Evolutionary conservation across 2,797 vertebrate genomes (phyloP).

Genomic region (Enteromius afrohamiltoni): DNA sequence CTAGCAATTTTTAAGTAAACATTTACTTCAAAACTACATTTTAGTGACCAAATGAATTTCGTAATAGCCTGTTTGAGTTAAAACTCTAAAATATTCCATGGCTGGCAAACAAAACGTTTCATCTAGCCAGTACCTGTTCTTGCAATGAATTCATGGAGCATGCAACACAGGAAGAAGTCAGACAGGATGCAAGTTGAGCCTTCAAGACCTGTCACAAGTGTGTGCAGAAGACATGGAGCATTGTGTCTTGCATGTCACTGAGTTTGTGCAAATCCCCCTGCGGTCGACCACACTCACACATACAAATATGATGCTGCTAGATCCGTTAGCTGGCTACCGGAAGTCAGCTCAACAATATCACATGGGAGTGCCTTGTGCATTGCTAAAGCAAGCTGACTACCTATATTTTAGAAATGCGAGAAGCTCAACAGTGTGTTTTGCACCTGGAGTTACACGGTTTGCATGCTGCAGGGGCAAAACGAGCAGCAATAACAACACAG

Average conservation of each 20-base stretch:
- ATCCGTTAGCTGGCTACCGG: constrained; percentile 39
- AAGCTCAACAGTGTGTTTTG: constrained; percentile 20
- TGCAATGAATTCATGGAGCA: not conserved
- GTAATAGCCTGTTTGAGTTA: not conserved
- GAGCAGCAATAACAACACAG: constrained; percentile 11
- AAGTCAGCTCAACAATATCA: constrained; percentile 44
- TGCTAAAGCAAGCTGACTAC: constrained; percentile 13
- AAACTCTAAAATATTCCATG: not conserved
- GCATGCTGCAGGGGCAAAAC: constrained; percentile 34
- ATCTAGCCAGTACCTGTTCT: not conserved
- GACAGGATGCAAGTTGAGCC: not conserved
- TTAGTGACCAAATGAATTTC: not conserved
- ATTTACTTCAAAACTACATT: not conserved
- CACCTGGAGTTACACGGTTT: not conserved
- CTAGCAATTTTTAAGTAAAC: not conserved
- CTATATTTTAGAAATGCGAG: not conserved
- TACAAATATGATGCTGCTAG: constrained; percentile 32
- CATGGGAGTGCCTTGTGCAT: constrained; percentile 51
- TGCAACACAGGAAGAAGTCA: constrained; percentile 27
- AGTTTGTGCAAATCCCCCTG: constrained; percentile 7
- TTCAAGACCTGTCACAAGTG: constrained; percentile 1
- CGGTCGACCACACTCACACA: constrained; percentile 12
- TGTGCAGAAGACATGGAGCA: constrained; percentile 5
- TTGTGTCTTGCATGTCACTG: constrained; percentile 11
- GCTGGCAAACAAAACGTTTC: not conserved